A percentile compares a stretch with the other conserved stretches of the same genome.
phyloP scores from a whole-genome alignment of 2,113 vertebrate species.

The Columbina picui region DNA sequence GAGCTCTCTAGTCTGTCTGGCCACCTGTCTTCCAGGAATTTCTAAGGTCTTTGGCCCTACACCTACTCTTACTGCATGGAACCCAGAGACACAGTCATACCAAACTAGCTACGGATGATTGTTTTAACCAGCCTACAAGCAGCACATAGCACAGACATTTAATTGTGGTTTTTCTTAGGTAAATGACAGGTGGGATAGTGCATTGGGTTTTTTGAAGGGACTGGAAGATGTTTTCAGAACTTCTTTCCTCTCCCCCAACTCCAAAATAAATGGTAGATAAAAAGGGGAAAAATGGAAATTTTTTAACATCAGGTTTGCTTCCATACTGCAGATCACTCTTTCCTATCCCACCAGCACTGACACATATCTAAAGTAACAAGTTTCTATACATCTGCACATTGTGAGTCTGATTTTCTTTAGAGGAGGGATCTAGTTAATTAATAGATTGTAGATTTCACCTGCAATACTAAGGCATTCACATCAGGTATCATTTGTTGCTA shows the following conservation, averaged over 20 bases:
- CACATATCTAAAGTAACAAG: neutral
- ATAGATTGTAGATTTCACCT: neutral
- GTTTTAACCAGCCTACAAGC: neutral
- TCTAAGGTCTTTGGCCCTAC: neutral
- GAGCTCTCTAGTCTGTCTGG: neutral
- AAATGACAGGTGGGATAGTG: neutral
- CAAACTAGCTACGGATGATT: neutral
- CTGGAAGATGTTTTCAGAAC: neutral
- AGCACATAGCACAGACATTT: neutral
- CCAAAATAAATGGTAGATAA: neutral
- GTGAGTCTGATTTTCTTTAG: neutral
- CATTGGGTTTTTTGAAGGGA: neutral
- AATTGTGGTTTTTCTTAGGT: neutral
- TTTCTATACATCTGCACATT: neutral
- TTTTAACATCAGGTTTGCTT: neutral
- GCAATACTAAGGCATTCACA: neutral
- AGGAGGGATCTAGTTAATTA: neutral
- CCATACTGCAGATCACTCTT: neutral
- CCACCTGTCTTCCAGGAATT: neutral
- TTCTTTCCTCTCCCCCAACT: neutral
- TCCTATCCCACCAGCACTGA: neutral
- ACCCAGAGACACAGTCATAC: neutral
- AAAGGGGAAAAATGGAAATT: neutral
- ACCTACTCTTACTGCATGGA: fast-evolving
- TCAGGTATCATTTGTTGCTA: neutral